Conservation (phyloP, 1,140 invertebrate species). For the Philotrypesis tridentata region DNA sequence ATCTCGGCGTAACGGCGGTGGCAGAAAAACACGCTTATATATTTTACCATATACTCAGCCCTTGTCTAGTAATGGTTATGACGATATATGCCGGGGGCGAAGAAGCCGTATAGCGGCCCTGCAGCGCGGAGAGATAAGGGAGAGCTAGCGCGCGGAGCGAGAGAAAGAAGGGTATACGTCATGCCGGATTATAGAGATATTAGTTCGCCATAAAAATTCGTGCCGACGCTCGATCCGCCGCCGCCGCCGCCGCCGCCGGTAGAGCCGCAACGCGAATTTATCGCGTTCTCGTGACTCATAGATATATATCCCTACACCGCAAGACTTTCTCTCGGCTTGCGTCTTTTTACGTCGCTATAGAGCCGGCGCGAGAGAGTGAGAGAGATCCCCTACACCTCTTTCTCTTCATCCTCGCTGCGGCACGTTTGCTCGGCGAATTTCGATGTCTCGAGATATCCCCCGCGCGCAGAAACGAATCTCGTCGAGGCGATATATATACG, state of each 20-base stretch:
- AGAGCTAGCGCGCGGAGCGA: neutral
- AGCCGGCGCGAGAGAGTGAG: neutral
- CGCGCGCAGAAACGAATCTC: constrained; percentile 20
- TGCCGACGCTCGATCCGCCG: neutral
- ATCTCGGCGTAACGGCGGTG: constrained; percentile 32
- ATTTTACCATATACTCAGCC: constrained; percentile 40
- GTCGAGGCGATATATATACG: constrained; percentile 17
- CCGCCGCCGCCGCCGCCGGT: too few relatives aligned
- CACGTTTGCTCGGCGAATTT: constrained; percentile 26
- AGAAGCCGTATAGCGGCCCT: too few relatives aligned
- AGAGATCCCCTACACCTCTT: neutral
- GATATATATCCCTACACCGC: neutral
- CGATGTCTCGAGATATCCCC: constrained; percentile 1
- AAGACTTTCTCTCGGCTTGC: neutral
- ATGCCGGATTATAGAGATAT: constrained; percentile 47
- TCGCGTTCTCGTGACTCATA: constrained; percentile 41
- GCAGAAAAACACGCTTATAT: constrained; percentile 14
- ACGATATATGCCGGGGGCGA: constrained; percentile 23
- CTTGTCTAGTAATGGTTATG: constrained; percentile 45
- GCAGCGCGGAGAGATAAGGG: neutral
- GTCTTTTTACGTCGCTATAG: neutral
- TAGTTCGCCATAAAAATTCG: constrained; percentile 47
- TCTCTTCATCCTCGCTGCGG: neutral
- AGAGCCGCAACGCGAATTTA: constrained; percentile 24
- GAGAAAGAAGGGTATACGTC: neutral